phyloP scores from a whole-genome alignment of 1,140 invertebrate species.

The Ceratosolen solmsi region DNA sequence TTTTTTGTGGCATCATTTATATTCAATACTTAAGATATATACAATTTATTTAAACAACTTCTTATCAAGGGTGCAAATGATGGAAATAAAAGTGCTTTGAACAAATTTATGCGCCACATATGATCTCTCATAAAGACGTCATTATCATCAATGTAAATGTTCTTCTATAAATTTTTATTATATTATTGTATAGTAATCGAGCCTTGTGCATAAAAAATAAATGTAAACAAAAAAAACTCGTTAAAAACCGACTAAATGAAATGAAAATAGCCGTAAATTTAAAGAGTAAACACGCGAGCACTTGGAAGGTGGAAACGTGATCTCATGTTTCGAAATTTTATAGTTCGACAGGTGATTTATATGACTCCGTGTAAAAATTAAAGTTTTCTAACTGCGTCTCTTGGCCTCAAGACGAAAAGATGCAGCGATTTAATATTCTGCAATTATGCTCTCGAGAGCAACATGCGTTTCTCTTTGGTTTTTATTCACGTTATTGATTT shows the following conservation, averaged over 20 bases:
- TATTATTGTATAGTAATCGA: background rate
- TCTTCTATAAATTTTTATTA: conserved; percentile 20
- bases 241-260: conserved; percentile 26
- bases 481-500: conserved; percentile 12
- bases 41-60: background rate
- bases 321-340: conserved; percentile 27
- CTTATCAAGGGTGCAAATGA: background rate
- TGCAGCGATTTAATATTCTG: conserved; percentile 31
- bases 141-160: background rate
- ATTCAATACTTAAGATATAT: background rate
- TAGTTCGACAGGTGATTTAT: conserved; percentile 25
- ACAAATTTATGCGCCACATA: background rate
- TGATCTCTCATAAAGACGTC: conserved; percentile 7
- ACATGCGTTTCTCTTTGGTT: conserved; percentile 18
- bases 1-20: no score
- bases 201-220: background rate
- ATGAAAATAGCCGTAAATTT: conserved; percentile 34
- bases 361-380: conserved; percentile 27
- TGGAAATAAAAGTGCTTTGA: background rate
- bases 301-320: conserved; percentile 20
- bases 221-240: conserved; percentile 18
- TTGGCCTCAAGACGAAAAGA: conserved; percentile 13
- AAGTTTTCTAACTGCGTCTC: conserved; percentile 17
- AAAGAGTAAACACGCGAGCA: conserved; percentile 24
- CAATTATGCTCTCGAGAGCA: conserved; percentile 28